Percentiles rank a stretch among this genome's conserved stretches.
These are phyloP conservation scores for Climacteris rufus DNA, from an alignment of 2,113 vertebrate species.

Conservation along the genomic window DNA sequence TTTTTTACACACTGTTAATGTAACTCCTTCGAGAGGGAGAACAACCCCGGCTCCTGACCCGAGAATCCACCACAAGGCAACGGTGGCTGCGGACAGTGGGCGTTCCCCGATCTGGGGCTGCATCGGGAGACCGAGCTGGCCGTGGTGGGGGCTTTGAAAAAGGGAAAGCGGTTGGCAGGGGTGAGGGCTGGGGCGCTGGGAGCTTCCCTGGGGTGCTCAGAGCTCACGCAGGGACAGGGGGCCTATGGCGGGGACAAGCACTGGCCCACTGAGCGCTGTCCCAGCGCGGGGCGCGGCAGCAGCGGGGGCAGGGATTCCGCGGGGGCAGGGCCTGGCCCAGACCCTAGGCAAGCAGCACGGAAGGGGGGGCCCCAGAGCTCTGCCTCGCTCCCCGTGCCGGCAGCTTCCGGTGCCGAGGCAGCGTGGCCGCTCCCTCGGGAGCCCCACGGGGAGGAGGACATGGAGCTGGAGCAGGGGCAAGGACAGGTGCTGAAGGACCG, in stretches of 20 bases:
- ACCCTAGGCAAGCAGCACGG: neutral
- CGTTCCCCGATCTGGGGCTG: no score
- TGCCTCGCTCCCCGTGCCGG: neutral
- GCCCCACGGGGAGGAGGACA: neutral
- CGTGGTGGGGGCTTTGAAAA: neutral
- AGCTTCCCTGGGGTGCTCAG: neutral
- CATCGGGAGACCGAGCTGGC: no score
- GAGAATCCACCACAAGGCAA: neutral
- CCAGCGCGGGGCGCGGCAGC: neutral
- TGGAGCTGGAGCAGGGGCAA: no score
- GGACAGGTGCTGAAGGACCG: rapidly evolving
- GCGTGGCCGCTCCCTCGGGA: neutral
- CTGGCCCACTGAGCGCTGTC: neutral
- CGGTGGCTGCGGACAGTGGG: neutral
- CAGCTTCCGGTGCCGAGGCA: neutral
- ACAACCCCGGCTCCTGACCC: neutral
- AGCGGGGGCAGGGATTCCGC: neutral
- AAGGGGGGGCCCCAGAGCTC: neutral
- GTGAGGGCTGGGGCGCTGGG: neutral
- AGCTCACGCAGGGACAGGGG: neutral
- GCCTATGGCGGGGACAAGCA: neutral
- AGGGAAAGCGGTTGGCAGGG: neutral
- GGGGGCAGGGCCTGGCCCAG: neutral
- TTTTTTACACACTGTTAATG: neutral
- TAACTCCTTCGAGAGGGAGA: neutral